Conservation (phyloP, 2,113 vertebrate genomes). For the Fregata magnificens region DNA sequence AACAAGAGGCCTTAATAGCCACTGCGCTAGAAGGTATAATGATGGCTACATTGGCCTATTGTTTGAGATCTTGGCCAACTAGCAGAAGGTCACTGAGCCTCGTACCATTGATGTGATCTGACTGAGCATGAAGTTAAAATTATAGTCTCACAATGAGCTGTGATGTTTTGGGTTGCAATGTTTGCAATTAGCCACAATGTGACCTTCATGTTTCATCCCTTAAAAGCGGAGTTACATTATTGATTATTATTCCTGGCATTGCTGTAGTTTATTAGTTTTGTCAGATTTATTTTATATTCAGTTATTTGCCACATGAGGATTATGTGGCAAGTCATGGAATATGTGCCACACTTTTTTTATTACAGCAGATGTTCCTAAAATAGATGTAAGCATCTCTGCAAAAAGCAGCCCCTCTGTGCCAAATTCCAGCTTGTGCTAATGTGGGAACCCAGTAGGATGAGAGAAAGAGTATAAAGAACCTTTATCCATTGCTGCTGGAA, state of each 20-base stretch:
- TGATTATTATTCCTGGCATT: conserved; percentile 19
- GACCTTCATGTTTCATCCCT: conserved; percentile 3
- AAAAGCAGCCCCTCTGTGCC: conserved; percentile 37
- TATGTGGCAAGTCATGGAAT: conserved; percentile 33
- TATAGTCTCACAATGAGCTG: background rate
- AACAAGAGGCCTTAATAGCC: background rate
- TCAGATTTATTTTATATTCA: conserved; percentile 53
- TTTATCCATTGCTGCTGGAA: conserved; percentile 17
- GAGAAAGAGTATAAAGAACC: conserved; percentile 34
- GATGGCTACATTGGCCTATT: background rate
- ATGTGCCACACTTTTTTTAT: conserved; percentile 49
- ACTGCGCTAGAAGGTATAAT: background rate
- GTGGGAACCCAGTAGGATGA: conserved; percentile 40
- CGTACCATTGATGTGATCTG: conserved; percentile 9
- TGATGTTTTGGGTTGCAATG: conserved; percentile 28
- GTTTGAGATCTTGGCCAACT: conserved; percentile 19
- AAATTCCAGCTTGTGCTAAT: conserved; percentile 48
- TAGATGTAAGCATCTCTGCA: conserved; percentile 47
- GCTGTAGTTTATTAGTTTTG: conserved; percentile 40
- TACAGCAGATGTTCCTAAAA: conserved; percentile 58
- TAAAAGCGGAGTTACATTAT: conserved; percentile 20
- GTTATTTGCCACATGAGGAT: conserved; percentile 56
- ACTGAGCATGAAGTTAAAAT: conserved; percentile 52
- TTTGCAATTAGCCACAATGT: conserved; percentile 47
- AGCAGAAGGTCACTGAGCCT: conserved; percentile 22